A percentile compares a stretch with the other conserved stretches of the same genome.
phyloP scores from a whole-genome alignment of 2,113 vertebrate species.

The Psilopsiagon aymara region DNA sequence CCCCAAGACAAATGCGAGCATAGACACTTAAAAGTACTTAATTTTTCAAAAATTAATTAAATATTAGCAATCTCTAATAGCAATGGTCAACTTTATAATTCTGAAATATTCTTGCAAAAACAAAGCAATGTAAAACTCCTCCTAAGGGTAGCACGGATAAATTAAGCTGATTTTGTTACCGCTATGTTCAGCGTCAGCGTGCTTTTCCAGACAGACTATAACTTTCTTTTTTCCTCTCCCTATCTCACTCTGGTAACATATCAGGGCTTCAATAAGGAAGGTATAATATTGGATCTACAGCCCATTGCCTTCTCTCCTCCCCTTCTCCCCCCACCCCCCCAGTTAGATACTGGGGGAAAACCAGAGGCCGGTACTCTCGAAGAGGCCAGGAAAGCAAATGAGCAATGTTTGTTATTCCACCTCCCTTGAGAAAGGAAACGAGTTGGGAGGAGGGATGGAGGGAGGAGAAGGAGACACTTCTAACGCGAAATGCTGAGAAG shows the following conservation, averaged over 20 bases:
- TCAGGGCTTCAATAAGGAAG: neutral
- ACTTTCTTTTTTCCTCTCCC: neutral
- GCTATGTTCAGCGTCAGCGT: neutral
- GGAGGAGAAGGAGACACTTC: neutral
- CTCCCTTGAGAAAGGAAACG: neutral
- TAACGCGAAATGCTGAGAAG: neutral
- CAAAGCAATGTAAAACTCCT: rapidly evolving
- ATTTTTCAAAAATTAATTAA: neutral
- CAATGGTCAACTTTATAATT: neutral
- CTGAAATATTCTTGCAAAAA: neutral
- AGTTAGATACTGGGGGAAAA: rapidly evolving
- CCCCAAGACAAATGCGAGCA: neutral
- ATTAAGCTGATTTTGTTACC: neutral
- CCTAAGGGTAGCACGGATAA: neutral
- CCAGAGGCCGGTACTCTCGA: neutral
- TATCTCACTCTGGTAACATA: neutral
- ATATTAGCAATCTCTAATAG: neutral
- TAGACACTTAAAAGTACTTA: neutral
- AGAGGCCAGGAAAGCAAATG: neutral
- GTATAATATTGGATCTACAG: neutral
- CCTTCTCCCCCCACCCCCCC: no score
- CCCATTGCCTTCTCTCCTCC: neutral
- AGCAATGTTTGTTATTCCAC: neutral
- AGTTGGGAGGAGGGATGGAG: neutral
- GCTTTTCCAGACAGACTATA: neutral